A percentile compares a stretch with the other conserved stretches of the same genome.
Evolutionary conservation across 2,888 invertebrate genomes (phyloP).

Genomic region (Aelia acuminata): DNA sequence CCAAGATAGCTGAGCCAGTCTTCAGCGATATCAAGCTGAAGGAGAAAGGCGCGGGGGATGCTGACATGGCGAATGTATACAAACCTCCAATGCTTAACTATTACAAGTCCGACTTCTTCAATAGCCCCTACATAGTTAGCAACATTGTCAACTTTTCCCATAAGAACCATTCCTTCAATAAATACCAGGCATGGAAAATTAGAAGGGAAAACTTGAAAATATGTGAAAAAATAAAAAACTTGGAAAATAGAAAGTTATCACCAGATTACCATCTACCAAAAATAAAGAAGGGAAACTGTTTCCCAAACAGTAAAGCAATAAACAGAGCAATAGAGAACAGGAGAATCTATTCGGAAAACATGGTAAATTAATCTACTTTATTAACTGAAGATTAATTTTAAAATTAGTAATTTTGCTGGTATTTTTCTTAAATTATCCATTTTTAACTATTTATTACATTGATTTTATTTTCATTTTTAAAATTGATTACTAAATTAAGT

Average conservation of each 20-base stretch:
- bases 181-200: constrained; percentile 52
- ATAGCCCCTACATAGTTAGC: constrained; percentile 41
- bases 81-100: background rate
- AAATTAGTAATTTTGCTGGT: no score
- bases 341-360: constrained; percentile 46
- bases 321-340: constrained; percentile 7
- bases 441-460: no score
- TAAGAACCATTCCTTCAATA: constrained; percentile 52
- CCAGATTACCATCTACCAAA: background rate
- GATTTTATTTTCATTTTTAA: no score
- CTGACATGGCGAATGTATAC: background rate
- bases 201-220: constrained; percentile 47
- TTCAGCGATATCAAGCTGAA: background rate
- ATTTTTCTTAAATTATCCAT: no score
- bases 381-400: no score
- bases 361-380: no score
- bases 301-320: constrained; percentile 1
- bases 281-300: background rate
- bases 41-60: background rate
- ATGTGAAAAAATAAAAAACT: constrained; percentile 12
- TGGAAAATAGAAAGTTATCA: constrained; percentile 47
- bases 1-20: constrained; percentile 27
- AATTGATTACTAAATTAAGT: no score
- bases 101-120: background rate
- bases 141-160: constrained; percentile 27